phyloP scores from a whole-genome alignment of 2,888 invertebrate species.

The Syritta pipiens region DNA sequence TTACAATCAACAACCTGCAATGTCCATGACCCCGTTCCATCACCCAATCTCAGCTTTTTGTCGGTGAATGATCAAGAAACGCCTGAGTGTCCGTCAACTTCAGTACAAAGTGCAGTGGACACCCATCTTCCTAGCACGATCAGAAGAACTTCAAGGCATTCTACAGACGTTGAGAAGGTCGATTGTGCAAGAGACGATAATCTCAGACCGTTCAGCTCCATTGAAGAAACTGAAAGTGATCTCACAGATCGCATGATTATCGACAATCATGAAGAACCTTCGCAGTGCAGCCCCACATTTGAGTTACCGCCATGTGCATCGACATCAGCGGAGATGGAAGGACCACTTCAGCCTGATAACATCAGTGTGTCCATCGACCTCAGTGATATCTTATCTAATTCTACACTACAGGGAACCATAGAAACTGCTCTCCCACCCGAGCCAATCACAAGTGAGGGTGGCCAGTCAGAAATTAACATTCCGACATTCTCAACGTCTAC shows the following conservation, averaged over 20 bases:
- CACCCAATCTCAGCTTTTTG: no score
- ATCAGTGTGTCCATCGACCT: neutral
- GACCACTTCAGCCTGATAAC: neutral
- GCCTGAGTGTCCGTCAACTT: no score
- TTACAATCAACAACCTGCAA: neutral
- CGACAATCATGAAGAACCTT: neutral
- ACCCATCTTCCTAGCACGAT: neutral
- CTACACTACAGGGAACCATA: neutral
- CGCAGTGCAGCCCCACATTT: neutral
- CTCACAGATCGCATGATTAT: neutral
- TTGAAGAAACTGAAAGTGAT: no score
- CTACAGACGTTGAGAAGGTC: neutral
- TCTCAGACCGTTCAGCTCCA: neutral
- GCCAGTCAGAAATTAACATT: neutral
- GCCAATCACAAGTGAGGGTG: no score
- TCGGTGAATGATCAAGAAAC: no score
- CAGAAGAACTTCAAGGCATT: neutral
- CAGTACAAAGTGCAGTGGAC: neutral
- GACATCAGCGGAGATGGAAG: neutral
- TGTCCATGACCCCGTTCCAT: neutral
- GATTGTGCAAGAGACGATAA: neutral
- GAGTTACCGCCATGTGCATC: no score
- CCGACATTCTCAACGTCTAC: slow-evolving; percentile 3
- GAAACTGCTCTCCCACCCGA: neutral
- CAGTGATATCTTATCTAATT: slow-evolving; percentile 1